Conservation (phyloP, 2,888 invertebrate species). For the Synanthedon myopaeformis region DNA sequence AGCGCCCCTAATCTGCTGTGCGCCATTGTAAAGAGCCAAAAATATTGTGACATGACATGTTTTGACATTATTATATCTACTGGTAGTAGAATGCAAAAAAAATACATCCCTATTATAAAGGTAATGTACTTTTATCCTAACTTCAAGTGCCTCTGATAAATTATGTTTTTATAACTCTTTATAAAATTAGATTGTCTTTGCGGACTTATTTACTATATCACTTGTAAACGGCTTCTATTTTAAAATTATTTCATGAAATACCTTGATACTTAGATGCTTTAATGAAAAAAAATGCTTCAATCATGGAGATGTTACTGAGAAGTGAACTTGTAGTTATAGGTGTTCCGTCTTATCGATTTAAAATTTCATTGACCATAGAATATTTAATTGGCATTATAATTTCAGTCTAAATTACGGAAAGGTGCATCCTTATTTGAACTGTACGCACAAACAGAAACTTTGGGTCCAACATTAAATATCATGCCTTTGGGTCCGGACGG, state of each 20-base stretch:
- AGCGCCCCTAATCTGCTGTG: constrained; percentile 19
- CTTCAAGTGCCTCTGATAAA: no score
- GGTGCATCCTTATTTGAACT: background rate
- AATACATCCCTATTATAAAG: constrained; percentile 10
- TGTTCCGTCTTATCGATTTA: no score
- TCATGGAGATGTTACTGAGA: no score
- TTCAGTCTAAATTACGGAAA: background rate
- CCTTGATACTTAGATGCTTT: no score
- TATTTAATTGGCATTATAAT: background rate
- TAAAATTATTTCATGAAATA: no score
- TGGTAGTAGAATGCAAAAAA: constrained; percentile 28
- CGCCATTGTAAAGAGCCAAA: constrained; percentile 21
- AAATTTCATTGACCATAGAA: no score
- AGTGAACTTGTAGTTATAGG: no score
- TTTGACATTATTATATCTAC: constrained; percentile 22
- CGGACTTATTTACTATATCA: no score
- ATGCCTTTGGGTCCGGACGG: constrained; percentile 25
- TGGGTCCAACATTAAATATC: constrained; percentile 24
- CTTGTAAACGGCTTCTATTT: no score
- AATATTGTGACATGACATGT: constrained; percentile 35
- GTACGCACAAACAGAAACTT: constrained; percentile 17
- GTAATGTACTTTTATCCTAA: background rate
- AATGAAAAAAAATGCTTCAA: no score
- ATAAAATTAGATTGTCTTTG: no score
- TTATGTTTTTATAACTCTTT: no score